Evolutionary conservation across 92 coral and sea anemone genomes (phyloP).

Genomic region (Siderastrea siderea): DNA sequence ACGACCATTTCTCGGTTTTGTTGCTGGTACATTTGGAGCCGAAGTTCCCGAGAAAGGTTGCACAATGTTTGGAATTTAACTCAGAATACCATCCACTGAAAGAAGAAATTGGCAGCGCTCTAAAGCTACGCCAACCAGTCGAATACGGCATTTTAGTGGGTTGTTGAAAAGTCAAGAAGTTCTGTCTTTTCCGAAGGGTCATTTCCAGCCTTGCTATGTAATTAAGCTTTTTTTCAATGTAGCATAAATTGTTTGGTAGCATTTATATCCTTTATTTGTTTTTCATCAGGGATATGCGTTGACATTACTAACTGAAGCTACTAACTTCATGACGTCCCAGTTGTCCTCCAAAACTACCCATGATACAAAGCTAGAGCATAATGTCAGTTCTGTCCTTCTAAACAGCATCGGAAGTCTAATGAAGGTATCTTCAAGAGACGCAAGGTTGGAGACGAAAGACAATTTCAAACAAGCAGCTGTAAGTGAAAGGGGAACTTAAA

Average conservation of each 20-base stretch:
- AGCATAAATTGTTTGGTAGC: neutral
- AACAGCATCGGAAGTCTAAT: constrained; percentile 74
- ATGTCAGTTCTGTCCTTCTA: constrained; percentile 58
- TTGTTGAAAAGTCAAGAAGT: too few relatives aligned
- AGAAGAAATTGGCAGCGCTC: too few relatives aligned
- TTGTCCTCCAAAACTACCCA: constrained; percentile 55
- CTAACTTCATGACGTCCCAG: constrained; percentile 63
- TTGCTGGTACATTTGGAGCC: too few relatives aligned
- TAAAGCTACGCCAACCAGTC: too few relatives aligned
- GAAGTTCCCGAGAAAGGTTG: too few relatives aligned
- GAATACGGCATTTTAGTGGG: too few relatives aligned
- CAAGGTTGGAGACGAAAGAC: constrained; percentile 25
- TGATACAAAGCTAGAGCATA: constrained; percentile 57
- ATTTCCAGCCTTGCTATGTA: too few relatives aligned
- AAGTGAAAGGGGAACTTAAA: neutral
- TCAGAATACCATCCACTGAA: too few relatives aligned
- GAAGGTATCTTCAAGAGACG: constrained; percentile 56
- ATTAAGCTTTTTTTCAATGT: neutral
- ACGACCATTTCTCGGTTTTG: too few relatives aligned
- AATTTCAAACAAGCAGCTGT: neutral
- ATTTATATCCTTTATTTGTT: neutral
- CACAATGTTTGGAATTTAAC: too few relatives aligned
- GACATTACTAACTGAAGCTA: constrained; percentile 58
- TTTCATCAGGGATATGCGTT: constrained; percentile 62
- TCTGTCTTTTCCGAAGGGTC: too few relatives aligned